Conservation (phyloP, 2,888 invertebrate species). For the Dynastes tityus region DNA sequence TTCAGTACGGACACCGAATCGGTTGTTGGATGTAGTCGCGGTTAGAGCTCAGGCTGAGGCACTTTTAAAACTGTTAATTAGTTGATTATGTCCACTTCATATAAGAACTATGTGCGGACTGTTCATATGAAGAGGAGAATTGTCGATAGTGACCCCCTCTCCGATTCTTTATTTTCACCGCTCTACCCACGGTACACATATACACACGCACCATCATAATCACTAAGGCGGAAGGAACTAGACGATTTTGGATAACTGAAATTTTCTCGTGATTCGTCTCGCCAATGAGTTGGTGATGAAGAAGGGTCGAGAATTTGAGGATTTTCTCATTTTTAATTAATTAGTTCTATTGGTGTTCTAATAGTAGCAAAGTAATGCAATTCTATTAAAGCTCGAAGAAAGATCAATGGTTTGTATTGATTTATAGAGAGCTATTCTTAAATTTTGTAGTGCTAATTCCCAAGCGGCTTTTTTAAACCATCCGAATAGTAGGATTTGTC, state of each 20-base stretch:
- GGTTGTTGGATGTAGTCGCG: neutral
- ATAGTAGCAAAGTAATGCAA: too few relatives aligned
- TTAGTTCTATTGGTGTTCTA: too few relatives aligned
- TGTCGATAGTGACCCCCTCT: conserved; percentile 59
- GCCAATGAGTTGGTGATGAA: neutral
- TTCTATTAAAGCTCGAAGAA: too few relatives aligned
- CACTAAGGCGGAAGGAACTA: conserved; percentile 48
- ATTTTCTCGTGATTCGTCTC: conserved; percentile 41
- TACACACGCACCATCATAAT: neutral
- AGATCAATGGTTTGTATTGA: too few relatives aligned
- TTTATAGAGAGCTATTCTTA: too few relatives aligned
- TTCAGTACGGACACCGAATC: neutral
- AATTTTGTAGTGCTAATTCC: too few relatives aligned
- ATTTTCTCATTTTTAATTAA: too few relatives aligned
- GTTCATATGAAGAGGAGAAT: conserved; percentile 60
- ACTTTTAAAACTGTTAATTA: conserved; percentile 58
- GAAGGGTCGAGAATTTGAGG: neutral
- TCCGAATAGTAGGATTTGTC: too few relatives aligned
- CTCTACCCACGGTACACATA: conserved; percentile 49
- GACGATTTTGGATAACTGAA: conserved; percentile 48
- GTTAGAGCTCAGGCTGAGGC: conserved; percentile 45
- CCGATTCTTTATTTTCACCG: conserved; percentile 61
- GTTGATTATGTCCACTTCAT: conserved; percentile 60
- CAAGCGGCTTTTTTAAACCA: too few relatives aligned
- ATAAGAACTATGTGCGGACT: conserved; percentile 60